A percentile compares a stretch with the other conserved stretches of the same genome.
Conservation (phyloP, 2,113 vertebrate species). For the Anseranas semipalmata region DNA sequence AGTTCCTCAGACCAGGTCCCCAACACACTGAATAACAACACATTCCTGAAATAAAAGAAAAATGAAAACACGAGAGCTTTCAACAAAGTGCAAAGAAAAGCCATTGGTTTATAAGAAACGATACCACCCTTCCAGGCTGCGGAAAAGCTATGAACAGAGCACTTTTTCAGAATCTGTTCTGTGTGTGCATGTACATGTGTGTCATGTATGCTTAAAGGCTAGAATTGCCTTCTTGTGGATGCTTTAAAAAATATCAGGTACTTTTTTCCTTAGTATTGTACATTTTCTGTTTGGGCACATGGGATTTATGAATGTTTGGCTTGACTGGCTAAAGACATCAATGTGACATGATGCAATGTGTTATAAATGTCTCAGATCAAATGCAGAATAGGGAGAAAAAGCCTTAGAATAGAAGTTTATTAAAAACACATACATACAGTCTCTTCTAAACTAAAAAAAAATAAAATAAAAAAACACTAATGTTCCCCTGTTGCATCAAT, state of each 20-base stretch:
- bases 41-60: constrained; percentile 6
- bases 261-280: constrained; percentile 20
- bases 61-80: constrained; percentile 28
- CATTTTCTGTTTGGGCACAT: constrained; percentile 41
- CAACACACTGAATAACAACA: background rate
- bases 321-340: constrained; percentile 66
- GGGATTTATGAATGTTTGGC: constrained; percentile 65
- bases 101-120: constrained; percentile 9
- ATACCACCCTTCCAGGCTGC: background rate
- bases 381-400: constrained; percentile 39
- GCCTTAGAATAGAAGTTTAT: constrained; percentile 67
- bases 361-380: constrained; percentile 64
- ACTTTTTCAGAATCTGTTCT: background rate
- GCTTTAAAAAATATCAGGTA: constrained; percentile 43
- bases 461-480: background rate
- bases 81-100: background rate
- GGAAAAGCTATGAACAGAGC: background rate
- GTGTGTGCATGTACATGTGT: background rate
- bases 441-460: constrained; percentile 33
- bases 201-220: background rate
- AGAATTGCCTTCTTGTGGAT: background rate
- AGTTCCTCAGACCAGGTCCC: background rate
- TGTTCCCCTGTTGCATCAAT: constrained; percentile 66
- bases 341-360: constrained; percentile 36
- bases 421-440: constrained; percentile 59